phyloP scores from a whole-genome alignment of 2,888 invertebrate genomes.

The Junonia oenone region DNA sequence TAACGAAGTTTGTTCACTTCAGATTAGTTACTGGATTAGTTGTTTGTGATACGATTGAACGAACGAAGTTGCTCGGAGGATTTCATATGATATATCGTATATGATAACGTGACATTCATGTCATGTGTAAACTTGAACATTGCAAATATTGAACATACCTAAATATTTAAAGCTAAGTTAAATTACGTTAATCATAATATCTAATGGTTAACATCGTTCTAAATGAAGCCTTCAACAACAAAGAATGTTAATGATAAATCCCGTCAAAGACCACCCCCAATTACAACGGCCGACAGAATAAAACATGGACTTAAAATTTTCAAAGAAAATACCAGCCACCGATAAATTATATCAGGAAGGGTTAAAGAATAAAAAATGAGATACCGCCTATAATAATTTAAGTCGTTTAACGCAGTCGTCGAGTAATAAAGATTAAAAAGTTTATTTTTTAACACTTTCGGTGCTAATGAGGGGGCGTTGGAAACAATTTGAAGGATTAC shows the following conservation, averaged over 20 bases:
- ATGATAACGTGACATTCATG: background rate
- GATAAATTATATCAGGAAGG: constrained; percentile 67
- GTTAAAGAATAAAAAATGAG: constrained; percentile 69
- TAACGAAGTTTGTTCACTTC: constrained; percentile 73
- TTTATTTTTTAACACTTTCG: constrained; percentile 79
- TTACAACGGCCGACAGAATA: constrained; percentile 58
- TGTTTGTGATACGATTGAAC: constrained; percentile 50
- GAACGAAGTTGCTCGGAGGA: background rate
- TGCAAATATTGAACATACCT: no score
- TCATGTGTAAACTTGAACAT: background rate
- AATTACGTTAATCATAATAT: no score
- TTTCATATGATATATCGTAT: background rate
- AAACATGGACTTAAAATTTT: constrained; percentile 58
- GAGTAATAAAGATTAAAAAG: constrained; percentile 80
- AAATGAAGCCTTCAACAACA: constrained; percentile 16
- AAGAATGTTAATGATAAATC: constrained; percentile 42
- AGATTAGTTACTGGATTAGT: constrained; percentile 68
- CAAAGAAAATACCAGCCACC: constrained; percentile 57
- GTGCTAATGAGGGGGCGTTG: constrained; percentile 80
- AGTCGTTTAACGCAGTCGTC: constrained; percentile 74
- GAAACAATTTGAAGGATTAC: constrained; percentile 80
- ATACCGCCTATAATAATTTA: constrained; percentile 73
- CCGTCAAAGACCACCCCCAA: constrained; percentile 50
- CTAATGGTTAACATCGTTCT: no score
- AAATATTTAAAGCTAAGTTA: no score